Conservation (phyloP, 2,797 vertebrate species). For the Thalassophryne amazonica region DNA sequence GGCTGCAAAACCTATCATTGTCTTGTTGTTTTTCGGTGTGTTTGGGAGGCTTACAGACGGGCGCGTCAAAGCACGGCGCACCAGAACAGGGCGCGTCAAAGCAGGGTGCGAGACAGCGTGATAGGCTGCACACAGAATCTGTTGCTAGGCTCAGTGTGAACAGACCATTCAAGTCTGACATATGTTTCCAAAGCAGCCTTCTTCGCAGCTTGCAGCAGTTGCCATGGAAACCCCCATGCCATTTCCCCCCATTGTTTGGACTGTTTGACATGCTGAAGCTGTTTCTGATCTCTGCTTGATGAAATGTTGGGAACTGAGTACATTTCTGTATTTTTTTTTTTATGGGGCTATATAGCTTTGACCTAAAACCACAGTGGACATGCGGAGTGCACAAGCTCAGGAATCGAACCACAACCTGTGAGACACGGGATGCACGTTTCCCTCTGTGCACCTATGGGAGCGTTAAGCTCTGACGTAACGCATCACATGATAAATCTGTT, state of each 20-base stretch:
- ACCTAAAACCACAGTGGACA: no score
- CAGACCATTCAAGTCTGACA: slow-evolving; percentile 78
- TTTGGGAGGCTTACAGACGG: slow-evolving; percentile 21
- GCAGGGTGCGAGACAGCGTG: slow-evolving; percentile 42
- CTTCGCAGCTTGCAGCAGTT: slow-evolving; percentile 77
- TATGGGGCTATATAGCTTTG: background rate
- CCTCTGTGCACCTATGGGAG: no score
- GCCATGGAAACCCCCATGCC: slow-evolving; percentile 79
- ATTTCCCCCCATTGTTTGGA: slow-evolving; percentile 74
- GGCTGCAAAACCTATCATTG: background rate
- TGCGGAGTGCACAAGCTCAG: no score
- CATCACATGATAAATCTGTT: no score
- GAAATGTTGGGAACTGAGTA: slow-evolving; percentile 22
- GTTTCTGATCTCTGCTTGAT: slow-evolving; percentile 44
- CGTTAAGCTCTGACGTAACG: no score
- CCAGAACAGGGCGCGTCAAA: no score
- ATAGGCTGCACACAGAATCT: slow-evolving; percentile 62
- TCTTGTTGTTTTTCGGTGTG: background rate
- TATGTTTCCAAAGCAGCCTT: slow-evolving; percentile 79
- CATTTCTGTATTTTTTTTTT: background rate
- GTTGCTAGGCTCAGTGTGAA: slow-evolving; percentile 76
- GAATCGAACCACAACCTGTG: no score
- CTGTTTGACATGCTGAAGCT: slow-evolving; percentile 61
- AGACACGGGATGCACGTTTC: no score
- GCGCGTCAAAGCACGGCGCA: slow-evolving; percentile 53